Conservation (phyloP, 2,888 invertebrate genomes). For the Perithous albicinctus region DNA sequence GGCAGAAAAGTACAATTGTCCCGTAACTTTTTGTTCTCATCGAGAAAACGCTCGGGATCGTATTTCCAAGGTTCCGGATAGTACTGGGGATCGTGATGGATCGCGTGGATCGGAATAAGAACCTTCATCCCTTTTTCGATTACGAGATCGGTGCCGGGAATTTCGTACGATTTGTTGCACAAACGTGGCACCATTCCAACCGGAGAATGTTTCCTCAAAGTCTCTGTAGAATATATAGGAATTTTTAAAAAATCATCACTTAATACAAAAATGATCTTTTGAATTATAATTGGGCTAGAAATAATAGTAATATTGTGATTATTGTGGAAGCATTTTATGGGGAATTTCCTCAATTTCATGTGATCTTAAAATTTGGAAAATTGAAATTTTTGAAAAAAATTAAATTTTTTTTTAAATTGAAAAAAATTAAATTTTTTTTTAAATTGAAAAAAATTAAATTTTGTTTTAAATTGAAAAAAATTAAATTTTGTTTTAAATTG, state of each 20-base stretch:
- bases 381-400: too few species aligned
- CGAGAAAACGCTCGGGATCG: slow-evolving; percentile 85
- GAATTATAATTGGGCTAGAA: too few species aligned
- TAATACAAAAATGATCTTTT: too few species aligned
- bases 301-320: too few species aligned
- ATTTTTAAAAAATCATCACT: neutral
- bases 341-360: too few species aligned
- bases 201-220: slow-evolving; percentile 85
- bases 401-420: too few species aligned
- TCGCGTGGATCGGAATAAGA: slow-evolving; percentile 80
- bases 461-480: too few species aligned
- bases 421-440: too few species aligned
- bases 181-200: slow-evolving; percentile 82
- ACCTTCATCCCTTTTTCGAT: slow-evolving; percentile 82
- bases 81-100: slow-evolving; percentile 84
- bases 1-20: slow-evolving; percentile 83
- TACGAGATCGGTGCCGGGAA: slow-evolving; percentile 82
- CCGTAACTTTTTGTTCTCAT: slow-evolving; percentile 78
- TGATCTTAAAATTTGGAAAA: too few species aligned
- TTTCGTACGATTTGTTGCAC: slow-evolving; percentile 79
- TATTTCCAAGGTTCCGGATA: slow-evolving; percentile 85
- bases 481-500: too few species aligned
- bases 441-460: too few species aligned
- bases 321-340: too few species aligned
- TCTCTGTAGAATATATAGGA: slow-evolving; percentile 79